Evolutionary conservation across 2,113 vertebrate species (phyloP), one percentile per base, ranked within the genome.

Genomic region (Desmodus rotundus): DNA sequence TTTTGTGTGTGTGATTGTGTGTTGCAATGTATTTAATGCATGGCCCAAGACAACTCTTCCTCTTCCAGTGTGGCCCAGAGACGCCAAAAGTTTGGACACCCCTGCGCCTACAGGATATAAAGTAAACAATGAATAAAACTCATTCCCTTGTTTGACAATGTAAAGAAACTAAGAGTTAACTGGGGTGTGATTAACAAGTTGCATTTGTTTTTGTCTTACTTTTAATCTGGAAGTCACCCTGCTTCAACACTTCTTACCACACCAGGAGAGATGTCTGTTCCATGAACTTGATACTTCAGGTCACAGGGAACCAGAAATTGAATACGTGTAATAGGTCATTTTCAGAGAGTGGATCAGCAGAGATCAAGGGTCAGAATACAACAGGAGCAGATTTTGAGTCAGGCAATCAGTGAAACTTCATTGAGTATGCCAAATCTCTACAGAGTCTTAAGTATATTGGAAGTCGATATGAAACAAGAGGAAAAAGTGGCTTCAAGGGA

Each of bases 391-490:
- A 22, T 85, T 65, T 93, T 28, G 28, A 84, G 78, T 87, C 63
- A 72, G 54, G 65, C 24, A 93, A 80, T 92, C 87, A 94, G 82
- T 88, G 36, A 80, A 77, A 70, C 36, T 67, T 74, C 67, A 81
- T 50, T 81, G 65, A 93, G 19, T 84, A 70, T 70, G 58, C 38
- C 38, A 61, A 80, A 95, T 92, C 72, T 85, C 54, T 95, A 38
- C 17, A 56, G 58, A 61, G 43, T n/a, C 38, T 16, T 65, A 94
- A 83, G 41, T 78, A 67, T 85, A 87, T 56, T 45, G 54, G 28
- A 82, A 95, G 43, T 91, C 85, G 78, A 78, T 88, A n/a, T 36
- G 50, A 84, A 93, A 45, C 58, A 85, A 90, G n/a, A 97, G 38
- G 15, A 61, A 87, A 87, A 33, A 11, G 1, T 4, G 33, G 3